phyloP scores from a whole-genome alignment of 2,888 invertebrate genomes.

The Euclidia mi region DNA sequence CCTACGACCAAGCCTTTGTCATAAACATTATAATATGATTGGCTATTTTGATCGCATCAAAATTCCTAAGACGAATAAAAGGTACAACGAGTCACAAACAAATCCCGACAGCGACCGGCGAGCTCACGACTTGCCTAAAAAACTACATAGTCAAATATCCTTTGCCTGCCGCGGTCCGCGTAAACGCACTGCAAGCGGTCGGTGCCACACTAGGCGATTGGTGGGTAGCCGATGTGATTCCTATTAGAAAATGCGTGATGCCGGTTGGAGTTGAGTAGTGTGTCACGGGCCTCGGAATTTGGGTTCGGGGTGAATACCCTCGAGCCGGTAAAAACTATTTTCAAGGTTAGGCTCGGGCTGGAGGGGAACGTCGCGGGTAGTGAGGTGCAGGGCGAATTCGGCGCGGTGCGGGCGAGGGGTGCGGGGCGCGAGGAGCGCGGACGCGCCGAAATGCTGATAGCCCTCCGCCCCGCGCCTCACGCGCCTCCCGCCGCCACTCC shows the following conservation, averaged over 20 bases:
- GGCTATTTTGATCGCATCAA: constrained; percentile 72
- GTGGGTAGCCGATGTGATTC: constrained; percentile 56
- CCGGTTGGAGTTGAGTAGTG: constrained; percentile 74
- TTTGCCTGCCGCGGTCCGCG: constrained; percentile 80
- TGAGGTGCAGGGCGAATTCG: constrained; percentile 85
- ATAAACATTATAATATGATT: constrained; percentile 56
- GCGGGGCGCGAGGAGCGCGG: constrained; percentile 68
- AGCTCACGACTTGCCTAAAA: constrained; percentile 83
- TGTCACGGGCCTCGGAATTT: constrained; percentile 84
- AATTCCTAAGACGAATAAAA: constrained; percentile 71
- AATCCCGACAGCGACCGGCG: constrained; percentile 74
- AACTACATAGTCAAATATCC: constrained; percentile 87
- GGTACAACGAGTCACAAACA: constrained; percentile 77
- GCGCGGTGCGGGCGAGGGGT: constrained; percentile 67
- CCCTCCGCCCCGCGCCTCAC: constrained; percentile 68
- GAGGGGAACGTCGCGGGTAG: constrained; percentile 86
- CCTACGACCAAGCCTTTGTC: constrained; percentile 29
- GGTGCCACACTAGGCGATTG: constrained; percentile 68
- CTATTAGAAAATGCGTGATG: constrained; percentile 72
- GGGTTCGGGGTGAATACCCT: constrained; percentile 90
- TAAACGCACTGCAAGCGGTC: constrained; percentile 73
- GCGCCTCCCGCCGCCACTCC: constrained; percentile 53
- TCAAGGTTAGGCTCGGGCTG: constrained; percentile 87
- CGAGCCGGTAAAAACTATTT: constrained; percentile 89
- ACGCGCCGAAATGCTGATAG: constrained; percentile 89